These are phyloP conservation scores for Aleadryas rufinucha DNA, from an alignment of 2,113 vertebrate genomes.

Conservation along the genomic window DNA sequence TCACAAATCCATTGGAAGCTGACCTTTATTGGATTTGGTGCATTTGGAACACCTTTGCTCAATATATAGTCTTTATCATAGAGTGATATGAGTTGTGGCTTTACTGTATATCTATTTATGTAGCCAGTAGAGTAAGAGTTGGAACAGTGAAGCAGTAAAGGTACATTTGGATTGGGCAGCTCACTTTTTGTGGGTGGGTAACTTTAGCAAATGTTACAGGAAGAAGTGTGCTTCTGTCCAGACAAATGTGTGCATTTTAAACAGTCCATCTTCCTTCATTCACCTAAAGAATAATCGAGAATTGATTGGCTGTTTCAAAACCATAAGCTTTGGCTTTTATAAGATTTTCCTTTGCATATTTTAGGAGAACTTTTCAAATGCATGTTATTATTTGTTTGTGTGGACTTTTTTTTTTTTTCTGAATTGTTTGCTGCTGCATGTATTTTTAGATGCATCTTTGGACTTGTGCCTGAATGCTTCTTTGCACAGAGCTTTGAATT, in stretches of 20 bases:
- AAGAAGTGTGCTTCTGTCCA: neutral
- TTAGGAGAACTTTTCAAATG: neutral
- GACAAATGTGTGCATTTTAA: neutral
- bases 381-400: neutral
- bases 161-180: neutral
- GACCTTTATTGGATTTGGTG: neutral
- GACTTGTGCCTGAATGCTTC: neutral
- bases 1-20: neutral
- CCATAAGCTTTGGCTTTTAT: neutral
- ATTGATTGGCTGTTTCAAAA: neutral
- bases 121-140: neutral
- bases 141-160: neutral
- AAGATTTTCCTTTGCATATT: neutral
- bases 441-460: neutral
- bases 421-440: neutral
- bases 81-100: neutral
- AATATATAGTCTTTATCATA: neutral
- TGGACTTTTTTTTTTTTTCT: neutral
- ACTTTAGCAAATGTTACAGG: neutral
- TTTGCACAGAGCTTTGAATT: neutral
- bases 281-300: neutral
- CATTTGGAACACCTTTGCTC: neutral
- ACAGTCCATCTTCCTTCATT: neutral
- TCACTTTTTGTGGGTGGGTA: neutral
- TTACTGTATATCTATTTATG: fast-evolving